Evolutionary conservation across 1,140 invertebrate species (phyloP).

Genomic region (Thaumatotibia leucotreta): DNA sequence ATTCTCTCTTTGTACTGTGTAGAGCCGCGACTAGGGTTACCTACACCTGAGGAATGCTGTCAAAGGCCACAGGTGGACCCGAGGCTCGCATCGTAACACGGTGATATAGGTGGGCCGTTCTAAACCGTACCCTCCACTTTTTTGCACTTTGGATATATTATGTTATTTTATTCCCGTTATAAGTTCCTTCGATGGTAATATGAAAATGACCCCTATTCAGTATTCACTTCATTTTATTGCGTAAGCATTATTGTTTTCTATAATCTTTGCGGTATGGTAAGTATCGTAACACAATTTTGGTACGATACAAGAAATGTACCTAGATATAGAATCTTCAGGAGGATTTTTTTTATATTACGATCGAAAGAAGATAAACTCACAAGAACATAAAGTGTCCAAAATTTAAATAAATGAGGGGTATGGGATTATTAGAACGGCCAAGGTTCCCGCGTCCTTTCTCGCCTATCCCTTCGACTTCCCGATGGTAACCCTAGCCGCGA

Average conservation of each 20-base stretch:
- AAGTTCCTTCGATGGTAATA: too few relatives aligned
- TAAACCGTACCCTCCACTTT: neutral
- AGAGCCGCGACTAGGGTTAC: conserved; percentile 5
- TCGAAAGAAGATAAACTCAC: too few relatives aligned
- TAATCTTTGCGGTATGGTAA: too few relatives aligned
- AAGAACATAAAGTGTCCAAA: neutral
- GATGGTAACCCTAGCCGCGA: conserved; percentile 29
- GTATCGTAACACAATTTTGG: too few relatives aligned
- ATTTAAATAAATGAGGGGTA: neutral
- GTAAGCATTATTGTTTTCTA: too few relatives aligned
- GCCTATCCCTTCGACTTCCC: conserved; percentile 4
- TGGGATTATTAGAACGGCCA: neutral
- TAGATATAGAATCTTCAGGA: too few relatives aligned
- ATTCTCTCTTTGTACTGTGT: conserved; percentile 18
- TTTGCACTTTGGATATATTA: neutral
- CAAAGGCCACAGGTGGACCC: neutral
- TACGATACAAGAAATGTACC: too few relatives aligned
- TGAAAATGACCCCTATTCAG: too few relatives aligned
- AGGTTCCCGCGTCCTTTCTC: conserved; percentile 4
- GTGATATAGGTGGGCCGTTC: conserved; percentile 3
- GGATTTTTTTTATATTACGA: too few relatives aligned
- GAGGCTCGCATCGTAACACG: conserved; percentile 11
- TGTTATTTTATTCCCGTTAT: neutral
- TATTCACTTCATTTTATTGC: too few relatives aligned
- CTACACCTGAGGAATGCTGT: neutral